Percentiles rank a stretch among this genome's conserved stretches.
These are phyloP conservation scores for Muntiacus reevesi DNA, from an alignment of 2,113 vertebrate genomes.

Conservation along the genomic window DNA sequence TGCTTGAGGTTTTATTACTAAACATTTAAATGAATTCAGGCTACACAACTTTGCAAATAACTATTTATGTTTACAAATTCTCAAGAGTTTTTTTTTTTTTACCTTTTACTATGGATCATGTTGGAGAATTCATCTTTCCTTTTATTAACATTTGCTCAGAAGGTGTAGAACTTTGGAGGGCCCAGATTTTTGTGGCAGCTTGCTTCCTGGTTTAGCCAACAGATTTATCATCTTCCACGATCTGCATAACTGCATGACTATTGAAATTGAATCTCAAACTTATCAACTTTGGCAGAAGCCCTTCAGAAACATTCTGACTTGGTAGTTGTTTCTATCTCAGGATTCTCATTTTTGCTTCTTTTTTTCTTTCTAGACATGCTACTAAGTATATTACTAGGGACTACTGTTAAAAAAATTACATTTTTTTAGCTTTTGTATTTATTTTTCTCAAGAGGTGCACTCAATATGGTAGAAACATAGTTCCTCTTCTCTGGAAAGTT, in stretches of 20 bases:
- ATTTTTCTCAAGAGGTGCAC: not conserved
- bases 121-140: not conserved
- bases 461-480: not conserved
- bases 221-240: not conserved
- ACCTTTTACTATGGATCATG: not conserved
- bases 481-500: not conserved
- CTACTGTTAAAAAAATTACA: not conserved
- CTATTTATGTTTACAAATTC: not conserved
- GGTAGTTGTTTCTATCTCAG: not conserved
- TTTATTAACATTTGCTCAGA: not conserved
- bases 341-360: not conserved
- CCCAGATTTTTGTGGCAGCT: not conserved
- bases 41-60: not conserved
- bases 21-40: not conserved
- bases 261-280: not conserved
- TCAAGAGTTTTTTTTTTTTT: not conserved
- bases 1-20: not conserved
- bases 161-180: not conserved
- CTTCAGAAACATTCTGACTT: not conserved
- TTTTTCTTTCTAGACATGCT: not conserved
- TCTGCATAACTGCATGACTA: not conserved
- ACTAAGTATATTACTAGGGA: not conserved
- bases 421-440: not conserved
- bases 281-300: not conserved
- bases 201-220: not conserved